phyloP scores from a whole-genome alignment of 2,113 vertebrate genomes.

The Lethenteron camtschaticum region DNA sequence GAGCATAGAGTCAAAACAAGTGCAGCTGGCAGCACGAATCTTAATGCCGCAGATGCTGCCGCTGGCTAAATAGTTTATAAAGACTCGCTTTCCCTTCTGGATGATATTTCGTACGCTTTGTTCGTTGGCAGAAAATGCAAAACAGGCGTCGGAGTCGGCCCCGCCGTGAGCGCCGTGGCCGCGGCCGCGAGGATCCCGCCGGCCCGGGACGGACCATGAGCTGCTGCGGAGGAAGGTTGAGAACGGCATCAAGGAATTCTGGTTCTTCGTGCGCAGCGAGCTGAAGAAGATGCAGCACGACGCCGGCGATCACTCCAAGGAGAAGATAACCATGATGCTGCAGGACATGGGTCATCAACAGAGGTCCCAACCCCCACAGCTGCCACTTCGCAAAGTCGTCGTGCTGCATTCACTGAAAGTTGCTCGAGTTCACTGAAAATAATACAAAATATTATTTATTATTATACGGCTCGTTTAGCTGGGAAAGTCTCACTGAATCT shows the following conservation, averaged over 20 bases:
- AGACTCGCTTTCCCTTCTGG: too few relatives aligned
- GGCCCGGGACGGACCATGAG: slow-evolving; percentile 71
- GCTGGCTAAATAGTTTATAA: too few relatives aligned
- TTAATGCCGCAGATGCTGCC: too few relatives aligned
- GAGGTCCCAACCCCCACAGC: slow-evolving; percentile 29
- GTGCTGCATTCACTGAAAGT: too few relatives aligned
- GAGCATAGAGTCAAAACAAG: too few relatives aligned
- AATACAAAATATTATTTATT: too few relatives aligned
- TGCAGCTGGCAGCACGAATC: too few relatives aligned
- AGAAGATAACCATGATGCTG: slow-evolving; percentile 48
- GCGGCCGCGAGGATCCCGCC: slow-evolving; percentile 8
- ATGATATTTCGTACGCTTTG: slow-evolving; percentile 7
- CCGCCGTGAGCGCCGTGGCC: neutral
- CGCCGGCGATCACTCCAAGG: slow-evolving; percentile 48
- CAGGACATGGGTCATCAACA: slow-evolving; percentile 84
- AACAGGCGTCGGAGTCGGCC: neutral
- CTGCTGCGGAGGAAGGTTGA: slow-evolving; percentile 62
- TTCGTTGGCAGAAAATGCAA: slow-evolving; percentile 7
- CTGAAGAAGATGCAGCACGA: slow-evolving; percentile 61
- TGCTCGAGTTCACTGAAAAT: too few relatives aligned
- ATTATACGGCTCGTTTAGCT: too few relatives aligned
- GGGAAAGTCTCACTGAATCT: too few relatives aligned
- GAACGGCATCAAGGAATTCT: slow-evolving; percentile 83
- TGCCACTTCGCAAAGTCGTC: too few relatives aligned
- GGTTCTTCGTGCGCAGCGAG: slow-evolving; percentile 91